phyloP scores from a whole-genome alignment of 1,140 invertebrate species.

The Pissodes strobi region DNA sequence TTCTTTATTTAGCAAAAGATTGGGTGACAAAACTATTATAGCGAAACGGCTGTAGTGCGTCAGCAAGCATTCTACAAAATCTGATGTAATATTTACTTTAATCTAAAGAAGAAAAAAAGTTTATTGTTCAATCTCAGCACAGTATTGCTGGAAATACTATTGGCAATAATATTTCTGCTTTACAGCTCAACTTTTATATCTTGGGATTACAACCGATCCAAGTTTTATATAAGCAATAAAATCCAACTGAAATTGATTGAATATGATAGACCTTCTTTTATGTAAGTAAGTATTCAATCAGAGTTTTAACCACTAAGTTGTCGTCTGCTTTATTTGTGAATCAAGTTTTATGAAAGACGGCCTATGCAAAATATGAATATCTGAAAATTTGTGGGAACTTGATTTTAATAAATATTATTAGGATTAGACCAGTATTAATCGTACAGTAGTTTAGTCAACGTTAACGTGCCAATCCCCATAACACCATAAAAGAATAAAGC shows the following conservation, averaged over 20 bases:
- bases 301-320: background rate
- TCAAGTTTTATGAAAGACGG: too few relatives aligned
- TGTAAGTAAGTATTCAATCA: background rate
- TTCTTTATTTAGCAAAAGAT: too few relatives aligned
- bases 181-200: constrained; percentile 4
- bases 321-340: too few relatives aligned
- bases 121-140: background rate
- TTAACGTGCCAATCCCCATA: too few relatives aligned
- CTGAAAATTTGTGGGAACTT: too few relatives aligned
- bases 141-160: background rate
- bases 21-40: too few relatives aligned
- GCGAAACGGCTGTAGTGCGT: background rate
- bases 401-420: too few relatives aligned
- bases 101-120: background rate
- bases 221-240: background rate
- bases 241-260: background rate
- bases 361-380: too few relatives aligned
- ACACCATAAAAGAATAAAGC: too few relatives aligned
- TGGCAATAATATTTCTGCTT: background rate
- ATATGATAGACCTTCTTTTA: background rate
- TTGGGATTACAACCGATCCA: background rate
- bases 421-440: too few relatives aligned
- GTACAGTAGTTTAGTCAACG: too few relatives aligned
- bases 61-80: background rate
- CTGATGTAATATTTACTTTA: background rate